Evolutionary conservation across 2,113 vertebrate genomes (phyloP).

Genomic region (Tupaia chinensis): DNA sequence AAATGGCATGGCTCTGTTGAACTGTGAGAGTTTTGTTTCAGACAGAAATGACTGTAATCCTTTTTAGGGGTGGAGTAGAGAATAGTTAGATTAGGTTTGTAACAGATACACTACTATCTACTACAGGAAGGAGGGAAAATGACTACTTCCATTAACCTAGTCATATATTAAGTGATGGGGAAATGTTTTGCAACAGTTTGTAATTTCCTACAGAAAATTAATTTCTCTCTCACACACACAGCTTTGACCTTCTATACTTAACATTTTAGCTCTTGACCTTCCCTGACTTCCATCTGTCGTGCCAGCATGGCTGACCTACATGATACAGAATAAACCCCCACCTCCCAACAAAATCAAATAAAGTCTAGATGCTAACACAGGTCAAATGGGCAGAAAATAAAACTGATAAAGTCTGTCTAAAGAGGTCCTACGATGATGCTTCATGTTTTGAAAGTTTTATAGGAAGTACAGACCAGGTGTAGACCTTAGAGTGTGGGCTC

Average conservation of each 20-base stretch:
- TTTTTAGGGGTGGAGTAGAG: not conserved
- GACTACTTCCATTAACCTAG: not conserved
- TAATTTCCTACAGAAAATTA: not conserved
- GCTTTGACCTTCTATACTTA: not conserved
- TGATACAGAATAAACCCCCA: not conserved
- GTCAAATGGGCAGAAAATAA: too few relatives aligned
- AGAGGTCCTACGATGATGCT: too few relatives aligned
- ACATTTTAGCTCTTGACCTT: not conserved
- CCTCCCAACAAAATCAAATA: too few relatives aligned
- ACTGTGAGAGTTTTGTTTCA: constrained; percentile 21
- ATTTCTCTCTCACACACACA: not conserved
- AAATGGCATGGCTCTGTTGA: constrained; percentile 41
- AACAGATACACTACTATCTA: not conserved
- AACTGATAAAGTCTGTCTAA: too few relatives aligned
- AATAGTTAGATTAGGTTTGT: not conserved
- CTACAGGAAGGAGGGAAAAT: not conserved
- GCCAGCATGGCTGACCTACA: not conserved
- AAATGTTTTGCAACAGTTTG: not conserved
- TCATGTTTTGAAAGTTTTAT: too few relatives aligned
- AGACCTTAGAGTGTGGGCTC: too few relatives aligned
- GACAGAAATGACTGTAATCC: not conserved
- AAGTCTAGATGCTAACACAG: too few relatives aligned
- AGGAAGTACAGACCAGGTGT: too few relatives aligned
- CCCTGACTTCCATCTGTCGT: not conserved
- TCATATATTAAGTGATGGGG: not conserved